Evolutionary conservation across 2,888 invertebrate genomes (phyloP).

Genomic region (Nomada flava): DNA sequence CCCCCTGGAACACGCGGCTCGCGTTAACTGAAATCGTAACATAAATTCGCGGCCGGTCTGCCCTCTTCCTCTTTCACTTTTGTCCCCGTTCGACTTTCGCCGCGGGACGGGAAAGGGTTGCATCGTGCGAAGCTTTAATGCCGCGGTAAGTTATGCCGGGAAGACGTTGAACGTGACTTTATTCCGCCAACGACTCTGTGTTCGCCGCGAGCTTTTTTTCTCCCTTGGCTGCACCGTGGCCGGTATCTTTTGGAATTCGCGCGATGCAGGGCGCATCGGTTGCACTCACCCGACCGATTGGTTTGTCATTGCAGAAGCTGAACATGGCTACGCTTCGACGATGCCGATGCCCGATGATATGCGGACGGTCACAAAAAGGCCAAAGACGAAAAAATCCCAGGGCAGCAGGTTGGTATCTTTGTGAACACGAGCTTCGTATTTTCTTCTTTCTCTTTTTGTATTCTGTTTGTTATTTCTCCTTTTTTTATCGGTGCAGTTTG

Average conservation of each 20-base stretch:
- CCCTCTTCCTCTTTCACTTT: not conserved
- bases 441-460: not conserved
- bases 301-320: conserved; percentile 89
- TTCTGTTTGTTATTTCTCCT: not conserved
- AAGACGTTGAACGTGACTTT: conserved; percentile 63
- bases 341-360: conserved; percentile 92
- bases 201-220: conserved; percentile 51
- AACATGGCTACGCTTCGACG: conserved; percentile 95
- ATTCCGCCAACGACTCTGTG: conserved; percentile 49
- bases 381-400: conserved; percentile 94
- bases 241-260: conserved; percentile 50
- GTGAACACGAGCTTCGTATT: not conserved
- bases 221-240: not conserved
- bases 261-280: conserved; percentile 37
- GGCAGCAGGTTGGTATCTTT: conserved; percentile 91
- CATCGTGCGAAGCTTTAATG: conserved; percentile 26
- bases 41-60: conserved; percentile 38
- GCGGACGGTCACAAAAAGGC: conserved; percentile 89
- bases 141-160: conserved; percentile 42
- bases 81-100: not conserved
- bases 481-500: too few relatives aligned
- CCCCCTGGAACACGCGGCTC: not conserved
- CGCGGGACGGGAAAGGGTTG: too few relatives aligned
- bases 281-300: conserved; percentile 54
- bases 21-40: conserved; percentile 52